phyloP scores from a whole-genome alignment of 2,797 vertebrate genomes.

The Smutsia temminckii region DNA sequence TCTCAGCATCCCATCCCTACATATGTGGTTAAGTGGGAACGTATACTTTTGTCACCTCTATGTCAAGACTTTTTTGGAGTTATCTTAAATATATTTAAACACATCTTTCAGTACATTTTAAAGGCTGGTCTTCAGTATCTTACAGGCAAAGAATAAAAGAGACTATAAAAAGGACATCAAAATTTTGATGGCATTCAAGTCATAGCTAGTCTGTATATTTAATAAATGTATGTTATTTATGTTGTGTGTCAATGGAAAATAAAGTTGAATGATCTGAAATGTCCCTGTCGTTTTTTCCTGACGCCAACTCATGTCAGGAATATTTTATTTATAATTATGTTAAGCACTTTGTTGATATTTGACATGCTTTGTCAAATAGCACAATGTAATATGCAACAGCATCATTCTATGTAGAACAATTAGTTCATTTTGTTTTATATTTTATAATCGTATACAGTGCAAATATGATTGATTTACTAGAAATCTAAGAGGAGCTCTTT shows the following conservation, averaged over 20 bases:
- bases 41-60: neutral
- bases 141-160: neutral
- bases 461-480: neutral
- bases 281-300: conserved; percentile 13
- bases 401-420: neutral
- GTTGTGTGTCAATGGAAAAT: conserved; percentile 73
- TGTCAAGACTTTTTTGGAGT: neutral
- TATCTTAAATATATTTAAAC: conserved; percentile 58
- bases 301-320: conserved; percentile 4
- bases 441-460: neutral
- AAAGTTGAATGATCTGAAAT: conserved; percentile 64
- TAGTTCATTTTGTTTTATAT: neutral
- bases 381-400: neutral
- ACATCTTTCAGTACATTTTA: conserved; percentile 30
- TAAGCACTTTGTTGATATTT: conserved; percentile 20
- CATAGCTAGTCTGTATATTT: conserved; percentile 50
- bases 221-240: conserved; percentile 51
- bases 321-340: neutral
- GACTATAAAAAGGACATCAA: conserved; percentile 22
- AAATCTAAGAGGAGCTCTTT: neutral
- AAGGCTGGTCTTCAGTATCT: neutral
- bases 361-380: conserved; percentile 33
- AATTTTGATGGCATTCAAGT: conserved; percentile 1
- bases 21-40: neutral
- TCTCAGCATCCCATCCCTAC: neutral